Percentiles rank a stretch among this genome's conserved stretches.
phyloP scores from a whole-genome alignment of 1,140 invertebrate genomes.

The Argopecten irradians region DNA sequence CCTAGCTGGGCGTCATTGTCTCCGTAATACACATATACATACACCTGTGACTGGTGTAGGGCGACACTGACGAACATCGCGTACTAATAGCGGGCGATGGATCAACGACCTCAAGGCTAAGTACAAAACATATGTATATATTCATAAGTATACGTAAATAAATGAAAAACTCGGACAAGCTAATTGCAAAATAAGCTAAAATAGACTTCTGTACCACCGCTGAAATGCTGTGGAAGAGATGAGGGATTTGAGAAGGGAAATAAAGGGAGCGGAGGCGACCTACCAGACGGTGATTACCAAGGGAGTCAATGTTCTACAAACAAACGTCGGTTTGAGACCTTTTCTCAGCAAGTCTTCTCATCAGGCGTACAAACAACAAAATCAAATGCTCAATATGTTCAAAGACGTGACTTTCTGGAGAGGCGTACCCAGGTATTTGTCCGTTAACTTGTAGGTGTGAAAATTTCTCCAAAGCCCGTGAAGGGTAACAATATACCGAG shows the following conservation, averaged over 20 bases:
- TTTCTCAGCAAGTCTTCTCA: background rate
- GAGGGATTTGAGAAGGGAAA: background rate
- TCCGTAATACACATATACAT: background rate
- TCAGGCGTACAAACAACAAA: background rate
- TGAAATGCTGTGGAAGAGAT: background rate
- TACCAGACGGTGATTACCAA: background rate
- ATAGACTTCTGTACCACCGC: background rate
- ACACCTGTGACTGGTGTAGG: background rate
- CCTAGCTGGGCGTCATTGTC: background rate
- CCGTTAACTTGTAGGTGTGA: background rate
- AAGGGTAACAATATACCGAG: background rate
- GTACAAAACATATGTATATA: background rate
- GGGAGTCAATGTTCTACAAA: constrained; percentile 5
- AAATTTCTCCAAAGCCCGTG: background rate
- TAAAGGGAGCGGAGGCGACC: background rate
- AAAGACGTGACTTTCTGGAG: background rate
- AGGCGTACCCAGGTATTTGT: background rate
- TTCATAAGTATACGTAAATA: background rate
- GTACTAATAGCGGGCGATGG: background rate
- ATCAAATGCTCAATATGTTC: constrained; percentile 4
- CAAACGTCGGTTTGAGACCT: background rate
- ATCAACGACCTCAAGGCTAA: background rate
- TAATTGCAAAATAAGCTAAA: background rate
- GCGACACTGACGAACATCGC: background rate
- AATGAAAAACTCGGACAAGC: background rate